Percentiles rank a stretch among this genome's conserved stretches.
phyloP scores from a whole-genome alignment of 1,140 invertebrate genomes.

The Helicoverpa zea region DNA sequence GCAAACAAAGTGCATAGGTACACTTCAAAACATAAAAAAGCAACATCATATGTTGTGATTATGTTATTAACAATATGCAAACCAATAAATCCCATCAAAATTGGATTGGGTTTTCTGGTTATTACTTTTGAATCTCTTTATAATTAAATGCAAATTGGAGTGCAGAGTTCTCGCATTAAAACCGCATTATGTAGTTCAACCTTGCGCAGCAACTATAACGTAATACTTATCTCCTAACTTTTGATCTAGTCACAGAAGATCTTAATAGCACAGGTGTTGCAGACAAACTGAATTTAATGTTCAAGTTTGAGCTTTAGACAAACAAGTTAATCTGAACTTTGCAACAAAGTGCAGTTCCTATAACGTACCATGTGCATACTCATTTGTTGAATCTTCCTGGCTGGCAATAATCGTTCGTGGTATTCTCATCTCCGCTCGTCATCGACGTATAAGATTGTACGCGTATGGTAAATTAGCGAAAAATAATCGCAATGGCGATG shows the following conservation, averaged over 20 bases:
- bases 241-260: not conserved
- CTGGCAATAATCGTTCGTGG: constrained; percentile 66
- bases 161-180: not conserved
- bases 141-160: constrained; percentile 43
- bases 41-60: not conserved
- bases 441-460: constrained; percentile 62
- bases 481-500: constrained; percentile 71
- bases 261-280: constrained; percentile 7
- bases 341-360: not conserved
- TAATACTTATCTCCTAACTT: not conserved
- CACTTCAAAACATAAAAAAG: not conserved
- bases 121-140: constrained; percentile 24
- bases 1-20: not conserved
- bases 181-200: not conserved
- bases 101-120: constrained; percentile 22
- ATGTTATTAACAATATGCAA: not conserved
- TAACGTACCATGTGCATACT: not conserved
- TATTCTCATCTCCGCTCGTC: constrained; percentile 75
- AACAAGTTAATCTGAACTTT: not conserved
- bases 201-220: not conserved
- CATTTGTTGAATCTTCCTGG: constrained; percentile 42
- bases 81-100: not conserved
- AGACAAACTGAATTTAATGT: constrained; percentile 7
- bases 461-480: constrained; percentile 84
- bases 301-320: not conserved